Evolutionary conservation across 1,140 invertebrate species (phyloP).

Genomic region (Zaprionus ornatus): DNA sequence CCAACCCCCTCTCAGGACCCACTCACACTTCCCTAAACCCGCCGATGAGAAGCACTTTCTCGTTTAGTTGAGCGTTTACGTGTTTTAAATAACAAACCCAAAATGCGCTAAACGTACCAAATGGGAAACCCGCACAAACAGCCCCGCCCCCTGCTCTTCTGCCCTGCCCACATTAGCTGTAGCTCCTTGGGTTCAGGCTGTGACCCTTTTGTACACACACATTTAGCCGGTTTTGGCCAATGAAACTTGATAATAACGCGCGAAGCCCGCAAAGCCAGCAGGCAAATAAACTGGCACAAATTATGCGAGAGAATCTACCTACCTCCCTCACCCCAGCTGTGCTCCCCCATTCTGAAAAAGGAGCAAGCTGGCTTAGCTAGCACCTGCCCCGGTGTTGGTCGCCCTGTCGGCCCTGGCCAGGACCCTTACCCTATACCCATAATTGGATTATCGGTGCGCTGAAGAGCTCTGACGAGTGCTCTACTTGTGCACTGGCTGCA

Average conservation of each 20-base stretch:
- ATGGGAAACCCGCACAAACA: constrained; percentile 12
- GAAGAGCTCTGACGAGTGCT: constrained; percentile 70
- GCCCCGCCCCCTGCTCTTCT: background rate
- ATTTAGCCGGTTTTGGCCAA: constrained; percentile 60
- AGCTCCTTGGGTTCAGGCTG: constrained; percentile 40
- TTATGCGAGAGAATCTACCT: constrained; percentile 56
- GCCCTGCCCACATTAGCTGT: constrained; percentile 54
- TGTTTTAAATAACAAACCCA: constrained; percentile 47
- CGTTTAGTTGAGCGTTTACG: constrained; percentile 38
- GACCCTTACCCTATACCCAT: constrained; percentile 58
- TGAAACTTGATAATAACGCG: constrained; percentile 72
- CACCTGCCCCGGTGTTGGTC: background rate
- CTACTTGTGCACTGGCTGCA: constrained; percentile 42
- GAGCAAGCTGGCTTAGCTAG: background rate
- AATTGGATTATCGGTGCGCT: constrained; percentile 73
- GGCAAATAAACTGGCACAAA: constrained; percentile 70
- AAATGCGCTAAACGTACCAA: constrained; percentile 42
- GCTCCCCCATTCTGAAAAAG: background rate
- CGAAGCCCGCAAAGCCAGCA: constrained; percentile 40
- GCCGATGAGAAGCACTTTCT: constrained; percentile 13
- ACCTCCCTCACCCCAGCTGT: background rate
- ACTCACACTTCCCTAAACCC: background rate
- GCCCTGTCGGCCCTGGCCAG: background rate
- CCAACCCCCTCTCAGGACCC: background rate
- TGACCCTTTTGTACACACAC: constrained; percentile 66